phyloP scores from a whole-genome alignment of 2,888 invertebrate genomes.

The Nomada lathburiana region DNA sequence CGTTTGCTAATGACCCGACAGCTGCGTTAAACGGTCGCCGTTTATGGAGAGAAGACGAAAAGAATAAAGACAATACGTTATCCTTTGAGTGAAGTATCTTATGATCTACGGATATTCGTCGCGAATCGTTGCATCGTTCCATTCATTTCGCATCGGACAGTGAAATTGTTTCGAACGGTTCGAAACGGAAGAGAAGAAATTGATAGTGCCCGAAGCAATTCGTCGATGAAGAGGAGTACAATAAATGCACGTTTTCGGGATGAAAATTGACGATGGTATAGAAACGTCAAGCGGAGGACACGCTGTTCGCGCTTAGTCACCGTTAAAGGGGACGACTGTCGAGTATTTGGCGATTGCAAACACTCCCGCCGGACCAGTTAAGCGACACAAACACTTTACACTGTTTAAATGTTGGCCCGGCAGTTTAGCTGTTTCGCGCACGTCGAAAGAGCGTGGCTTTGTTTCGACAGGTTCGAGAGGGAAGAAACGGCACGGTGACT shows the following conservation, averaged over 20 bases:
- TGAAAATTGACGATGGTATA: constrained; percentile 25
- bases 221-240: background rate
- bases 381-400: constrained; percentile 68
- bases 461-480: constrained; percentile 31
- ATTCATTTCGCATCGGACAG: too few relatives aligned
- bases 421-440: constrained; percentile 67
- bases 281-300: constrained; percentile 33
- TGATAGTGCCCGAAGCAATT: background rate
- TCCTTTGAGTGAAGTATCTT: constrained; percentile 55
- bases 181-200: background rate
- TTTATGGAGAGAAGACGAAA: constrained; percentile 53
- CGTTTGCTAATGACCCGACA: constrained; percentile 70
- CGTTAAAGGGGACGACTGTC: constrained; percentile 51
- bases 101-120: background rate
- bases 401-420: constrained; percentile 68
- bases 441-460: constrained; percentile 46
- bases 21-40: constrained; percentile 5
- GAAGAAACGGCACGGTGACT: background rate
- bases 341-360: constrained; percentile 69
- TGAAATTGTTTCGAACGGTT: background rate
- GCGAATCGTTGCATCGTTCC: background rate
- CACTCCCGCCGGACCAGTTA: constrained; percentile 66
- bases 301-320: constrained; percentile 63
- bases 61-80: constrained; percentile 48
- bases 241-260: constrained; percentile 30